Percentiles rank a stretch among this genome's conserved stretches.
Conservation (phyloP, 2,888 invertebrate species). For the Zhengitettix transpicula region DNA sequence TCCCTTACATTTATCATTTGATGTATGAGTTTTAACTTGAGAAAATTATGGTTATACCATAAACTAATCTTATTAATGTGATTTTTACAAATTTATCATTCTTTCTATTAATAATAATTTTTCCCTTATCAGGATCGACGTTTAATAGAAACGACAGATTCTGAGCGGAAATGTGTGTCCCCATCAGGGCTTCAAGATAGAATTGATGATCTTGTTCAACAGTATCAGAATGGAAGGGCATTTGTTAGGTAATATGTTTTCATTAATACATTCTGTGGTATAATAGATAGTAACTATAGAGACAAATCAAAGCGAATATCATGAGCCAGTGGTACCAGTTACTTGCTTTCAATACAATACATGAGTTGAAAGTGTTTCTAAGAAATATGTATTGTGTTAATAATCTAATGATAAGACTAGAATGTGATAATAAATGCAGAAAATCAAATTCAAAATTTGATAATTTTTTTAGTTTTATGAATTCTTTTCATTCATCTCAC, state of each 20-base stretch:
- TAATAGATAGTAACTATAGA: too few relatives aligned
- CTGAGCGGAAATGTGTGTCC: slow-evolving; percentile 62
- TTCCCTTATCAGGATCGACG: slow-evolving; percentile 52
- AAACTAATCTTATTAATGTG: background rate
- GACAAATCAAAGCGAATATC: too few relatives aligned
- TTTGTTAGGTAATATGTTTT: slow-evolving; percentile 52
- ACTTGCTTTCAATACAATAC: too few relatives aligned
- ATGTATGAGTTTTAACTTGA: background rate
- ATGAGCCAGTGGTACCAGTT: too few relatives aligned
- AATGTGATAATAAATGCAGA: too few relatives aligned
- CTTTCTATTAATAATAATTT: background rate
- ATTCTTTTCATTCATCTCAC: background rate
- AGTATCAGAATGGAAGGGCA: slow-evolving; percentile 56
- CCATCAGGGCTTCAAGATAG: slow-evolving; percentile 71
- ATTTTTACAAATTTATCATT: background rate
- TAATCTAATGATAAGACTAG: too few relatives aligned
- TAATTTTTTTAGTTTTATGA: too few relatives aligned
- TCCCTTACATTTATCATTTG: background rate
- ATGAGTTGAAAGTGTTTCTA: too few relatives aligned
- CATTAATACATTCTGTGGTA: too few relatives aligned
- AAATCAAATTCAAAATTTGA: too few relatives aligned
- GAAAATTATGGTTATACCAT: background rate
- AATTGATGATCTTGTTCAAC: slow-evolving; percentile 53
- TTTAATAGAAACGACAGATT: slow-evolving; percentile 70
- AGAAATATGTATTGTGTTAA: too few relatives aligned